A percentile compares a stretch with the other conserved stretches of the same genome.
These are phyloP conservation scores for Drosophila merina DNA, from an alignment of 2,888 invertebrate species.

Conservation along the genomic window DNA sequence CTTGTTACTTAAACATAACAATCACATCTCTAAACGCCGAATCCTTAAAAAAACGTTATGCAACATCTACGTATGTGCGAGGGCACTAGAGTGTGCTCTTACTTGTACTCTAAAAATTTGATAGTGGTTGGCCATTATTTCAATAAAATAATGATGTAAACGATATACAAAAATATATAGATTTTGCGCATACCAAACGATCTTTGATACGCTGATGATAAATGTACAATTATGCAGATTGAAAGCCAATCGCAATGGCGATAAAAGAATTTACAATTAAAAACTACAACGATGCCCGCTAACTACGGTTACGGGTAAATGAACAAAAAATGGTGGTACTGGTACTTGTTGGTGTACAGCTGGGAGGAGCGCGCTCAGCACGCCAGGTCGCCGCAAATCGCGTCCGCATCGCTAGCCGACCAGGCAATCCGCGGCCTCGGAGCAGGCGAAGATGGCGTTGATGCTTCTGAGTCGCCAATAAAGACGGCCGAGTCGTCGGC, in stretches of 20 bases:
- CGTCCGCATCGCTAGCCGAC: constrained; percentile 53
- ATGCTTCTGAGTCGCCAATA: constrained; percentile 58
- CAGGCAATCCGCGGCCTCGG: constrained; percentile 47
- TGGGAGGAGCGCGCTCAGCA: constrained; percentile 60
- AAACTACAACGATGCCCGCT: constrained; percentile 38
- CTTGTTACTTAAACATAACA: constrained; percentile 31
- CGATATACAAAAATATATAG: constrained; percentile 49
- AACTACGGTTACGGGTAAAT: constrained; percentile 37
- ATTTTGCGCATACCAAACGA: constrained; percentile 29
- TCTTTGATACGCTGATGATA: constrained; percentile 12
- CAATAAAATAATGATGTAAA: constrained; percentile 31
- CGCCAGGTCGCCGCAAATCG: constrained; percentile 58
- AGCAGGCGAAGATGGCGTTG: constrained; percentile 57
- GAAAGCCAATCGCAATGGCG: constrained; percentile 12
- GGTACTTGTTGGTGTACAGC: constrained; percentile 3
- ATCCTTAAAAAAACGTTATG: constrained; percentile 25
- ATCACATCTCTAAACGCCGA: constrained; percentile 13
- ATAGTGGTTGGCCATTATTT: constrained; percentile 8
- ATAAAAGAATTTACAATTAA: constrained; percentile 55
- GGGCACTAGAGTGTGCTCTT: constrained; percentile 25
- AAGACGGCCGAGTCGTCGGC: constrained; percentile 77
- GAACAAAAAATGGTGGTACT: constrained; percentile 52
- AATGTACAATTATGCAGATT: constrained; percentile 24
- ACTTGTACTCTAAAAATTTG: constrained; percentile 15
- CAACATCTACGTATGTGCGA: constrained; percentile 30